Evolutionary conservation across 2,797 vertebrate species (phyloP).

Genomic region (Parauchenoglanis ngamensis): DNA sequence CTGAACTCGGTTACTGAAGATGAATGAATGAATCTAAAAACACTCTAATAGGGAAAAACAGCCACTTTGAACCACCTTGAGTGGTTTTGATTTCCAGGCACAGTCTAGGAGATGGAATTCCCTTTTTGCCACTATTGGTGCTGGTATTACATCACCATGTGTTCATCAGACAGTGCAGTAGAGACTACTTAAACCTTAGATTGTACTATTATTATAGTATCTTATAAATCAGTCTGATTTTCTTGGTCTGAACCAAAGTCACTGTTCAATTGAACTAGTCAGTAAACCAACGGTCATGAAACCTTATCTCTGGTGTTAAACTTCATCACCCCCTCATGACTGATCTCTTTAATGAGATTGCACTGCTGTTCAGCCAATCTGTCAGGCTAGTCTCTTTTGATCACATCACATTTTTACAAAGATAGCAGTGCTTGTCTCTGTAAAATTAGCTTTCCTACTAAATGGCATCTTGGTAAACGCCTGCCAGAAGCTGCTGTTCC

Average conservation of each 20-base stretch:
- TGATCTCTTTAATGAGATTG: conserved; percentile 42
- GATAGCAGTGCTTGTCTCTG: conserved; percentile 37
- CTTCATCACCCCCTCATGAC: background rate
- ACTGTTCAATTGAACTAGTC: background rate
- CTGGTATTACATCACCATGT: background rate
- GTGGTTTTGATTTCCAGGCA: background rate
- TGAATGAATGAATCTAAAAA: background rate
- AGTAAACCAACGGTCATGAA: conserved; percentile 6
- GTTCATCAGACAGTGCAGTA: background rate
- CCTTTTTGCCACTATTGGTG: background rate
- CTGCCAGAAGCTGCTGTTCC: conserved; percentile 27
- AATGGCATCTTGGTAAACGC: conserved; percentile 40
- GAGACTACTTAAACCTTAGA: background rate
- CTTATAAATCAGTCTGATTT: background rate
- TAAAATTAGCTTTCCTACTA: conserved; percentile 43
- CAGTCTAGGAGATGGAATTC: background rate
- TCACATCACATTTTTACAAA: conserved; percentile 44
- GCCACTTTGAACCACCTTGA: background rate
- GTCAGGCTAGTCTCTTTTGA: conserved; percentile 29
- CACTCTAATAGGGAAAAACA: background rate
- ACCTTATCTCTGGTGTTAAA: background rate
- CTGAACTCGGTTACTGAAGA: background rate
- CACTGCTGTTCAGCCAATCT: conserved; percentile 34
- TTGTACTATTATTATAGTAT: background rate
- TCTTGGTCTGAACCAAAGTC: background rate